phyloP scores from a whole-genome alignment of 1,140 invertebrate genomes.

The Periplaneta americana region DNA sequence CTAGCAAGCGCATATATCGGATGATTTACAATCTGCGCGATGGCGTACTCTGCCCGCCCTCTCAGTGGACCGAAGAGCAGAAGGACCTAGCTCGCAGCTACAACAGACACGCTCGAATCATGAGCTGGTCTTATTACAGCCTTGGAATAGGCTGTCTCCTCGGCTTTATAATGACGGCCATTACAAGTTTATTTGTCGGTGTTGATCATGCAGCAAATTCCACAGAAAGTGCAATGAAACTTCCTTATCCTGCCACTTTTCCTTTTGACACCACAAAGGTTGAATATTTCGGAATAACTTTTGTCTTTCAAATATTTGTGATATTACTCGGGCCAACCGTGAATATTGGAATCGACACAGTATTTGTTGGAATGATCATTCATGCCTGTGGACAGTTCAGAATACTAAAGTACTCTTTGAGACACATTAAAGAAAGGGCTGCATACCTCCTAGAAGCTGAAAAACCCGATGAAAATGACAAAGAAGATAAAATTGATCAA shows the following conservation, averaged over 20 bases:
- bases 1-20: neutral
- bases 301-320: neutral
- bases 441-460: neutral
- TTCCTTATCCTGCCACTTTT: neutral
- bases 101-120: neutral
- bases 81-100: neutral
- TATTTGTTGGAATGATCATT: neutral
- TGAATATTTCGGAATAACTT: neutral
- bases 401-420: neutral
- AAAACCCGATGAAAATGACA: neutral
- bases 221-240: neutral
- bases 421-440: neutral
- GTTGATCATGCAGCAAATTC: neutral
- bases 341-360: neutral
- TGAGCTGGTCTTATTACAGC: neutral
- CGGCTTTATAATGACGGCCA: neutral
- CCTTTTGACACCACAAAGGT: neutral
- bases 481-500: neutral
- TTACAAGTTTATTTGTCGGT: neutral
- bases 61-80: neutral
- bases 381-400: neutral
- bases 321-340: neutral
- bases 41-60: neutral
- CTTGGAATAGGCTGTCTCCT: neutral
- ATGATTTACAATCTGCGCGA: neutral